phyloP scores from a whole-genome alignment of 2,797 vertebrate species.

The Pterois miles region DNA sequence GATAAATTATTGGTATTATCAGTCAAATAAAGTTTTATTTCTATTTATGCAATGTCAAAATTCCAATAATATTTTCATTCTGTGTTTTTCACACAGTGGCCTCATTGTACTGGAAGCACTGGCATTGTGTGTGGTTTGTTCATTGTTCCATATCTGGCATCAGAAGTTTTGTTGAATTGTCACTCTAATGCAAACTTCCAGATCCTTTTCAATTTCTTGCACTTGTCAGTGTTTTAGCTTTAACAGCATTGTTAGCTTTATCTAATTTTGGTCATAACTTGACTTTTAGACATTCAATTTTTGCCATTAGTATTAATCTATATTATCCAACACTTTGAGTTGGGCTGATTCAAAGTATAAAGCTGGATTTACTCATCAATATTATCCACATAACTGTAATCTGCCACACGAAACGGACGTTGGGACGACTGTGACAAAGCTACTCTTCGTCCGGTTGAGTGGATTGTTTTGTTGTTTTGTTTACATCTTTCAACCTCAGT shows the following conservation, averaged over 20 bases:
- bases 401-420: background rate
- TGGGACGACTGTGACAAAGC: background rate
- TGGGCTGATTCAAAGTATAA: background rate
- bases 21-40: background rate
- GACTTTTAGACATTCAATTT: background rate
- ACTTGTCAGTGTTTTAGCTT: background rate
- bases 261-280: background rate
- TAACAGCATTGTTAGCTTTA: background rate
- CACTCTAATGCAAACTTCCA: background rate
- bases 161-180: background rate
- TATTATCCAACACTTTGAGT: background rate
- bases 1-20: background rate
- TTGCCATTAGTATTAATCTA: constrained; percentile 2
- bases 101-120: constrained; percentile 7
- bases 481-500: background rate
- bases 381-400: background rate
- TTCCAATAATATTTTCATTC: background rate
- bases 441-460: background rate
- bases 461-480: background rate
- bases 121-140: constrained; percentile 14
- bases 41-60: background rate
- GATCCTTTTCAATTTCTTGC: background rate
- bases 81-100: constrained; percentile 8
- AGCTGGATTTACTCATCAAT: background rate
- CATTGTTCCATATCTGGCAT: background rate